Base-by-base conservation (phyloP, 1,140 invertebrate genomes). In the Drosophila sulfurigaster region DNA sequence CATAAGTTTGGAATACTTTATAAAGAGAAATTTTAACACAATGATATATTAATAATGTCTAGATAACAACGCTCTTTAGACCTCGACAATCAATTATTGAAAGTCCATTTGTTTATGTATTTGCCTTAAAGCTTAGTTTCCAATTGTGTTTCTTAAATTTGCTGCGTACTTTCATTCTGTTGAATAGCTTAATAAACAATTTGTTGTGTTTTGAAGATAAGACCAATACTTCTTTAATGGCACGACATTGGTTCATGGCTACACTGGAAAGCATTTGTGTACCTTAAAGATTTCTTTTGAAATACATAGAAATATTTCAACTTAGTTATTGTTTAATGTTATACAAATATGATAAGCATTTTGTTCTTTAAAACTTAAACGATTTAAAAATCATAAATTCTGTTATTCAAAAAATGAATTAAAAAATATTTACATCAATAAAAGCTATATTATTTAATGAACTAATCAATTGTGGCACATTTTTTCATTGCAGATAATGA, bases 231-330 rank as follows among this genome's bases (percentile, higher is more conserved):
- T 63, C 30, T 25, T 28, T 35, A 56, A 48, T 41, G 13, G 20
- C 63, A 81, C 68, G 75, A 32, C 60, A 51, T 10, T 49, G 38
- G 51, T 8, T 16, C 49, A 62, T 68, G 64, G 46, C 28, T 46
- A 56, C 68, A 70, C 68, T 64, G 7, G 7, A 58, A 11, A 67
- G 38, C 35, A 51, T 49, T 16, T 11, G 10, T 30, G 25, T 5
- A 32, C 7, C 3, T 13, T 32, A 6, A 7, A 54, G 3, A 25
- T 25, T 25, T 25, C 20, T 25, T 25, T 25, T 25, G 0, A 25
- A 25, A 25, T 25, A 25, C 20, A 25, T 25, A 25, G 20, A 25
- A 25, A 3, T 25, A 25, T 4, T 25, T 25, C 3, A 25, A 25
- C 20, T 25, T 25, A 25, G 20, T 25, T 25, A 25, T 25, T 25